These are phyloP conservation scores for Drosophila meridionalis DNA, from an alignment of 2,888 invertebrate genomes.

Conservation along the genomic window DNA sequence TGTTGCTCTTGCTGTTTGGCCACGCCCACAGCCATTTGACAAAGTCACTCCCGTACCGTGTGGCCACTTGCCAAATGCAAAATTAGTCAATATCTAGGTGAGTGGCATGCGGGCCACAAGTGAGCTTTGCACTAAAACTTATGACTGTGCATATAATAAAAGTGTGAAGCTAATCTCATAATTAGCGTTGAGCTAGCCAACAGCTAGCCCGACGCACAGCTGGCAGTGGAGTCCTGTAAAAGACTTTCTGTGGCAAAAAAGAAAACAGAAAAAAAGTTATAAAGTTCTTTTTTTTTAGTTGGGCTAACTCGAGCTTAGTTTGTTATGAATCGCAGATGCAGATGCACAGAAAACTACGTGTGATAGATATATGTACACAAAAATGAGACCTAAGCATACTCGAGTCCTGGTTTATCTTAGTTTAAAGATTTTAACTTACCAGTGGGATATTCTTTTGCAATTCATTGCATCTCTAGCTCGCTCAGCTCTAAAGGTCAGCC, in stretches of 20 bases:
- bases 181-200: background rate
- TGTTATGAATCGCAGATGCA: too few species aligned
- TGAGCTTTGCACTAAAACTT: background rate
- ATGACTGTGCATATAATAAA: background rate
- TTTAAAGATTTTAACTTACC: background rate
- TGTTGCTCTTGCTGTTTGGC: background rate
- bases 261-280: background rate
- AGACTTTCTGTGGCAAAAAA: background rate
- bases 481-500: too few species aligned
- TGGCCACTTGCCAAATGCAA: conserved; percentile 29
- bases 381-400: background rate
- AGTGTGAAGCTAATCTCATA: background rate
- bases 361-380: background rate
- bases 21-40: conserved; percentile 22
- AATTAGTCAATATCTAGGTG: conserved; percentile 27
- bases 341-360: too few species aligned
- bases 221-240: background rate
- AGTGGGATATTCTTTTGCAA: too few species aligned
- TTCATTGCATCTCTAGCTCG: too few species aligned
- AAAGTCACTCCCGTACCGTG: conserved; percentile 13
- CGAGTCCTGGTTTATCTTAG: background rate
- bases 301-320: too few species aligned
- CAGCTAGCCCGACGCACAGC: background rate
- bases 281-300: background rate
- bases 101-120: conserved; percentile 13